Conservation (phyloP, 2,797 vertebrate genomes). For the Sebastes steindachneri region DNA sequence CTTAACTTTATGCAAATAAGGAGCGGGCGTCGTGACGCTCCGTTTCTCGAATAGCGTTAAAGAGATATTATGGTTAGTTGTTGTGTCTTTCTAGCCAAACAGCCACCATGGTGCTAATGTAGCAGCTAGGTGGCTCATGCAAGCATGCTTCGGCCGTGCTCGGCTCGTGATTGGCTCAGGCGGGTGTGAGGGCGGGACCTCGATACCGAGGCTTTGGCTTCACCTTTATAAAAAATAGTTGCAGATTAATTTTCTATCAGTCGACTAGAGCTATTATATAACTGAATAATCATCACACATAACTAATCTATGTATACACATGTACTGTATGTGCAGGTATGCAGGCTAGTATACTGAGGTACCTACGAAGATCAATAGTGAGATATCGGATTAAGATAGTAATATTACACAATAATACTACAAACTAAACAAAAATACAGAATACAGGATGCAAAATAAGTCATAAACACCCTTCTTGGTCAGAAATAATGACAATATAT, state of each 20-base stretch:
- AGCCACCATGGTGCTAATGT: too few relatives aligned
- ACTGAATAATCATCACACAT: background rate
- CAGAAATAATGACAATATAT: background rate
- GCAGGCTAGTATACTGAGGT: background rate
- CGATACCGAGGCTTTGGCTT: too few relatives aligned
- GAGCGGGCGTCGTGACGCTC: too few relatives aligned
- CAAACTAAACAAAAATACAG: background rate
- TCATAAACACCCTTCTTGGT: background rate
- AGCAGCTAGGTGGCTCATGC: too few relatives aligned
- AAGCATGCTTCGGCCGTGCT: too few relatives aligned
- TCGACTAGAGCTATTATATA: background rate
- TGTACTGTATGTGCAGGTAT: background rate
- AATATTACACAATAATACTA: background rate
- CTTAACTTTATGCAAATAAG: too few relatives aligned
- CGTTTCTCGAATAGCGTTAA: too few relatives aligned
- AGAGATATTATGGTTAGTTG: too few relatives aligned
- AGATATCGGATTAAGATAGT: background rate
- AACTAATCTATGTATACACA: background rate
- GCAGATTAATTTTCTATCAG: background rate
- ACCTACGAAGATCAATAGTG: background rate
- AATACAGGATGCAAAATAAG: background rate
- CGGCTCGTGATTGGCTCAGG: too few relatives aligned
- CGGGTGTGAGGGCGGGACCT: too few relatives aligned
- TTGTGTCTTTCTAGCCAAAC: too few relatives aligned
- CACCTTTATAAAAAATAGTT: too few relatives aligned